A percentile compares a stretch with the other conserved stretches of the same genome.
Conservation (phyloP, 2,888 invertebrate genomes). For the Scelioninae gen. 2 region DNA sequence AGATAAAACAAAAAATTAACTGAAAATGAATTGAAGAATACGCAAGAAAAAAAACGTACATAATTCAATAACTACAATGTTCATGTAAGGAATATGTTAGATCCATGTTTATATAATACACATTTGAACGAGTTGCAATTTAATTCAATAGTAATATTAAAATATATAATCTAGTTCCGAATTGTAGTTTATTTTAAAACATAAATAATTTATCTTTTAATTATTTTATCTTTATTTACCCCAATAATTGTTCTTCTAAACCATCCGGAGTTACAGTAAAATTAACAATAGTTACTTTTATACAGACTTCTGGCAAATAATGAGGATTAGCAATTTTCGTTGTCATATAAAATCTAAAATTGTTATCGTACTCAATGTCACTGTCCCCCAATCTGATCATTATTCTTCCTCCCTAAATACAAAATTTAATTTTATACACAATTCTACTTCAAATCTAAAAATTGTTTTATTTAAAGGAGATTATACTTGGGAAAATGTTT, state of each 20-base stretch:
- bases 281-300: conserved; percentile 94
- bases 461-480: no score
- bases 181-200: no score
- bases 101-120: no score
- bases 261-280: conserved; percentile 94
- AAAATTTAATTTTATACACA: not conserved
- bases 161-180: no score
- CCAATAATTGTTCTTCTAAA: conserved; percentile 92
- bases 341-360: conserved; percentile 92
- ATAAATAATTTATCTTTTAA: no score
- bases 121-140: no score
- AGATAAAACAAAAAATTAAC: no score
- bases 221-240: conserved; percentile 76
- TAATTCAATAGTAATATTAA: no score
- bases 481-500: conserved; percentile 83
- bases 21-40: no score
- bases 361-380: conserved; percentile 90
- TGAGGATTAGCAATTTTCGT: conserved; percentile 95
- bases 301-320: conserved; percentile 94
- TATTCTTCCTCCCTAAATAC: conserved; percentile 82
- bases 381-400: conserved; percentile 91
- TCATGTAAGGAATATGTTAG: no score
- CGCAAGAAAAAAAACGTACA: no score
- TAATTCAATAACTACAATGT: no score
- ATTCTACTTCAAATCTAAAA: conserved; percentile 4